phyloP scores from a whole-genome alignment of 2,797 vertebrate genomes.

The Oryzias dopingdopingensis region DNA sequence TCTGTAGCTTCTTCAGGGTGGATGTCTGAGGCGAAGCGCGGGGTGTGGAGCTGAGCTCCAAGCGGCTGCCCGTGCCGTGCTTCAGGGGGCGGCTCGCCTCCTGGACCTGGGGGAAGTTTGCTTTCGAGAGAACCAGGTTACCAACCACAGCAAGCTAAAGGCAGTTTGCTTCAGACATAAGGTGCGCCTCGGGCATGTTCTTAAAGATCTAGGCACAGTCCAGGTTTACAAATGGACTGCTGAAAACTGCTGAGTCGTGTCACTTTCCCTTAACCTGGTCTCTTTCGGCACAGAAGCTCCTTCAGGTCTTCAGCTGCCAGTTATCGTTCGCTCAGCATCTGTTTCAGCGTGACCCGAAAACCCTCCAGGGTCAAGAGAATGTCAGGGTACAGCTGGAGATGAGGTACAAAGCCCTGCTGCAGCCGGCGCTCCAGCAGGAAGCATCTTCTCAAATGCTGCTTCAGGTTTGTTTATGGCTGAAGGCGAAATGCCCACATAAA shows the following conservation, averaged over 20 bases:
- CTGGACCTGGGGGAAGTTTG: slow-evolving; percentile 79
- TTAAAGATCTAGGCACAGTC: slow-evolving; percentile 16
- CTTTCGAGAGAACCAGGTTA: slow-evolving; percentile 62
- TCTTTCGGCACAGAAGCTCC: slow-evolving; percentile 77
- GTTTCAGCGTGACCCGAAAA: slow-evolving; percentile 69
- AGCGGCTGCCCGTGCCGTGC: slow-evolving; percentile 72
- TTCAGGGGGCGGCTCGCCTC: slow-evolving; percentile 77
- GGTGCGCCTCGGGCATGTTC: slow-evolving; percentile 71
- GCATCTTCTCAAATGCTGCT: slow-evolving; percentile 75
- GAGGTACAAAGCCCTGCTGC: slow-evolving; percentile 72
- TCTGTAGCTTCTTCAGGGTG: slow-evolving; percentile 47
- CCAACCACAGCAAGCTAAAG: slow-evolving; percentile 75
- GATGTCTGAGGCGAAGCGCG: slow-evolving; percentile 71
- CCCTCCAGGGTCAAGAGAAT: slow-evolving; percentile 70
- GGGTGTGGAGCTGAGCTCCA: slow-evolving; percentile 66
- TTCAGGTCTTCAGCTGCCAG: slow-evolving; percentile 76
- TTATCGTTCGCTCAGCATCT: slow-evolving; percentile 73
- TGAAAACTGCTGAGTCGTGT: too few species aligned
- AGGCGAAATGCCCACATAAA: slow-evolving; percentile 24
- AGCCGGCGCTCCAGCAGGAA: slow-evolving; percentile 74
- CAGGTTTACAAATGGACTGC: slow-evolving; percentile 7
- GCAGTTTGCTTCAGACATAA: slow-evolving; percentile 77
- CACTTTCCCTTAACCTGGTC: neutral
- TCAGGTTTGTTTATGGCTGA: slow-evolving; percentile 77
- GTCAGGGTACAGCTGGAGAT: slow-evolving; percentile 70